Percentiles rank a stretch among this genome's conserved stretches.
phyloP scores from a whole-genome alignment of 2,113 vertebrate species.

The Perca flavescens region DNA sequence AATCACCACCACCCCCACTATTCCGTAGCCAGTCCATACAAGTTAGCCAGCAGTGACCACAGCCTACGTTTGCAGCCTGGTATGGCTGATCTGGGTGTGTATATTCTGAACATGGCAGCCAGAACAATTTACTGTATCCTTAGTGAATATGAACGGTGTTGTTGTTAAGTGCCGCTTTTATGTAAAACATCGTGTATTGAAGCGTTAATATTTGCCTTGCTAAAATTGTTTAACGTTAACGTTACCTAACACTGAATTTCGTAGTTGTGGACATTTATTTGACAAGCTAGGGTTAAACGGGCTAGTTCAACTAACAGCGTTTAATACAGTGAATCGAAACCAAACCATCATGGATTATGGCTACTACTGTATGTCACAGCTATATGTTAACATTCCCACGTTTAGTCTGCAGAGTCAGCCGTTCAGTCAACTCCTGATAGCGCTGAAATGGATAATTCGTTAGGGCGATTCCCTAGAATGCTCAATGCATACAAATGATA shows the following conservation, averaged over 20 bases:
- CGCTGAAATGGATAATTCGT: neutral
- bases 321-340: constrained; percentile 44
- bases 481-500: neutral
- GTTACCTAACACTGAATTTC: constrained; percentile 5
- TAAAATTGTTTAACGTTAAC: constrained; percentile 14
- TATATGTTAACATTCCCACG: constrained; percentile 32
- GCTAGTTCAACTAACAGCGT: neutral
- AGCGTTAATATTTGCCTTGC: neutral
- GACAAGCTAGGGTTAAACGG: neutral
- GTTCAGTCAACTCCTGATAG: neutral
- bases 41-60: constrained; percentile 57
- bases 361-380: neutral
- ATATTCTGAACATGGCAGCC: constrained; percentile 41
- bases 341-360: constrained; percentile 13
- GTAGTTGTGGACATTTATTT: neutral
- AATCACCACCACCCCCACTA: constrained; percentile 68
- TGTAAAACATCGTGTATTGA: neutral
- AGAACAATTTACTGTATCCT: neutral
- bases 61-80: constrained; percentile 42
- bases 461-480: neutral
- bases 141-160: neutral
- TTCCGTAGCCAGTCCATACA: constrained; percentile 57
- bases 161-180: neutral
- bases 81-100: constrained; percentile 53
- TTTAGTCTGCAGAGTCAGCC: constrained; percentile 13